These are phyloP conservation scores for Arge pagana DNA, from an alignment of 2,888 invertebrate species.

Conservation along the genomic window DNA sequence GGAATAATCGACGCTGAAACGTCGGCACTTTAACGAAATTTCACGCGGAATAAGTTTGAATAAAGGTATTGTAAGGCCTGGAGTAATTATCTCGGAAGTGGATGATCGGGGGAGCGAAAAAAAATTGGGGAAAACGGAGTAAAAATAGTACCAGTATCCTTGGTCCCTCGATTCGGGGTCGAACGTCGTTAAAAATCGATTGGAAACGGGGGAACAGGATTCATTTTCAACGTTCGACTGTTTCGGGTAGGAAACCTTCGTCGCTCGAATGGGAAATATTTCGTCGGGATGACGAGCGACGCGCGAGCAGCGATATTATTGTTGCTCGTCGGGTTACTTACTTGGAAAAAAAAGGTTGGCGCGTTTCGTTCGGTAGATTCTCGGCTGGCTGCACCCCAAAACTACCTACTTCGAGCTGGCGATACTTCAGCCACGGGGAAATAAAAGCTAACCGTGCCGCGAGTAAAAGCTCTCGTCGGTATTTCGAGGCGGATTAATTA, in stretches of 20 bases:
- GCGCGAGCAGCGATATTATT: background rate
- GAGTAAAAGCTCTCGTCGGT: too few species aligned
- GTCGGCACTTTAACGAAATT: too few species aligned
- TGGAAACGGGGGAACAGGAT: background rate
- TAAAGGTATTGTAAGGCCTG: too few species aligned
- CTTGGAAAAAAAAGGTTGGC: too few species aligned
- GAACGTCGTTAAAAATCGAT: background rate
- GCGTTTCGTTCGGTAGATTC: too few species aligned
- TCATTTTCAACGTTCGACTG: constrained; percentile 5
- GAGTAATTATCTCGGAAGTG: background rate
- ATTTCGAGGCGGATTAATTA: too few species aligned
- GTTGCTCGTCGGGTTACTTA: background rate
- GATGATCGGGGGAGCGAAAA: background rate
- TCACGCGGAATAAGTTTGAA: too few species aligned
- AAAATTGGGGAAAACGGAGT: background rate
- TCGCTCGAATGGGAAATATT: background rate
- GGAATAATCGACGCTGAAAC: too few species aligned
- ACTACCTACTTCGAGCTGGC: too few species aligned
- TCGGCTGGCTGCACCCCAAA: too few species aligned
- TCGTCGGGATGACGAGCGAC: background rate
- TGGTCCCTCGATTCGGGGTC: background rate
- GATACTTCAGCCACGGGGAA: too few species aligned
- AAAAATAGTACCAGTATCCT: background rate
- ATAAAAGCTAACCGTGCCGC: too few species aligned
- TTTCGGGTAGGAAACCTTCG: background rate